phyloP scores from a whole-genome alignment of 1,140 invertebrate species.

The Glossosoma conforme region DNA sequence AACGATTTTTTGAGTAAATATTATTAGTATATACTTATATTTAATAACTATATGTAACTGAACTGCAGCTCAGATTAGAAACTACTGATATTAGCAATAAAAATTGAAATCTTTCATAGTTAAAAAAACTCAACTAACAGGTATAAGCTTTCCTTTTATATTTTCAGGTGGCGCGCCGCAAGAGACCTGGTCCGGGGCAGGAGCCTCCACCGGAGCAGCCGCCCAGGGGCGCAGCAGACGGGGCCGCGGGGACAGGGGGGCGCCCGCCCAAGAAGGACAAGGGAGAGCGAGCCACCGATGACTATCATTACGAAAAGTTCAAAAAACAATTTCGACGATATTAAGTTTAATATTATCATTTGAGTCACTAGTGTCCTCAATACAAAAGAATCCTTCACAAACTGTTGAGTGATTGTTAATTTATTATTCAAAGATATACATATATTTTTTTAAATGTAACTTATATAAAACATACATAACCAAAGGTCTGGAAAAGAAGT shows the following conservation, averaged over 20 bases:
- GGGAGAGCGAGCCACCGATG: conserved; percentile 89
- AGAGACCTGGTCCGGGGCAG: conserved; percentile 15
- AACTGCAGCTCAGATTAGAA: no score
- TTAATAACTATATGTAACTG: no score
- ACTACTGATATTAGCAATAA: no score
- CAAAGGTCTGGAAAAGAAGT: no score
- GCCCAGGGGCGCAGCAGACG: conserved; percentile 5
- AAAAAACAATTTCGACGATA: conserved; percentile 93
- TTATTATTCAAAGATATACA: background rate
- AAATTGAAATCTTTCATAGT: no score
- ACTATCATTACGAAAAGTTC: conserved; percentile 95
- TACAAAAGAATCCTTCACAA: background rate
- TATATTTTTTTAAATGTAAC: conserved; percentile 5
- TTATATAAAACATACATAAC: no score
- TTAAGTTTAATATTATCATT: conserved; percentile 43
- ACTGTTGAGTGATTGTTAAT: background rate
- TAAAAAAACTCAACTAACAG: no score
- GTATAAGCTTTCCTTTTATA: no score
- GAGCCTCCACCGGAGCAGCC: conserved; percentile 37
- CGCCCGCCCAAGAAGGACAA: conserved; percentile 63
- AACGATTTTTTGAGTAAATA: no score
- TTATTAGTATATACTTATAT: no score
- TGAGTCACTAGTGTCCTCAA: background rate
- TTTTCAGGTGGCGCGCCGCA: conserved; percentile 19
- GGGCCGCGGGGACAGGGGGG: background rate